These are phyloP conservation scores for Drosophila ficusphila DNA, from an alignment of 1,140 invertebrate genomes.

Conservation along the genomic window DNA sequence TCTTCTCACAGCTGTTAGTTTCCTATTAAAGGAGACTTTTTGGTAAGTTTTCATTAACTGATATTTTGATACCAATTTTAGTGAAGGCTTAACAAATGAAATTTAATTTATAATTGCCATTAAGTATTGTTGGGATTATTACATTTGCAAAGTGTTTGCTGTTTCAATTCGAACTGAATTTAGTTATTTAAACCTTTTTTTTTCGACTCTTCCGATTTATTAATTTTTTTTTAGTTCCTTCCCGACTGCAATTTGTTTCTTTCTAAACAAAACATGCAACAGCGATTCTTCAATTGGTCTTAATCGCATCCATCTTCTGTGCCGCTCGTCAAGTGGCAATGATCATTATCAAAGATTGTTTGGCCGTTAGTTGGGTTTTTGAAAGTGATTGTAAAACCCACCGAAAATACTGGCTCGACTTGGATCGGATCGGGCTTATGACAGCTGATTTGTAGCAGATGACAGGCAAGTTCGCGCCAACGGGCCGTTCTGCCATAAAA, in stretches of 20 bases:
- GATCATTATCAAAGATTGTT: slow-evolving; percentile 70
- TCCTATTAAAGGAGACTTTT: no score
- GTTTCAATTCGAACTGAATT: no score
- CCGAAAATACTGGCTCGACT: slow-evolving; percentile 31
- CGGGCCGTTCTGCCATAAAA: slow-evolving; percentile 73
- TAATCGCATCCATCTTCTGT: slow-evolving; percentile 19
- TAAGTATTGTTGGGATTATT: no score
- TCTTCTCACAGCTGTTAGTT: slow-evolving; percentile 9
- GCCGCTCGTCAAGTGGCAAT: slow-evolving; percentile 28
- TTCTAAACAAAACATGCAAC: not conserved
- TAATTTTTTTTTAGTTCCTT: not conserved
- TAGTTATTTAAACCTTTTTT: no score
- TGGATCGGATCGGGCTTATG: slow-evolving; percentile 55
- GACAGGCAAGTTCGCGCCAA: slow-evolving; percentile 78
- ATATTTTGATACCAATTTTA: no score
- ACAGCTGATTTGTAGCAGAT: slow-evolving; percentile 82
- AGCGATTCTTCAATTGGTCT: slow-evolving; percentile 20
- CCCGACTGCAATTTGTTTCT: not conserved
- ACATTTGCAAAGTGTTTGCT: no score
- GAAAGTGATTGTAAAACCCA: slow-evolving; percentile 76
- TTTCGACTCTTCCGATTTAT: no score
- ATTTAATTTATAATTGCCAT: no score
- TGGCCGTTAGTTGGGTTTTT: slow-evolving; percentile 47
- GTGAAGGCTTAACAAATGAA: no score
- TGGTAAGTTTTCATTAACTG: not conserved